phyloP scores from a whole-genome alignment of 2,888 invertebrate genomes.

The Sinelater perroti region DNA sequence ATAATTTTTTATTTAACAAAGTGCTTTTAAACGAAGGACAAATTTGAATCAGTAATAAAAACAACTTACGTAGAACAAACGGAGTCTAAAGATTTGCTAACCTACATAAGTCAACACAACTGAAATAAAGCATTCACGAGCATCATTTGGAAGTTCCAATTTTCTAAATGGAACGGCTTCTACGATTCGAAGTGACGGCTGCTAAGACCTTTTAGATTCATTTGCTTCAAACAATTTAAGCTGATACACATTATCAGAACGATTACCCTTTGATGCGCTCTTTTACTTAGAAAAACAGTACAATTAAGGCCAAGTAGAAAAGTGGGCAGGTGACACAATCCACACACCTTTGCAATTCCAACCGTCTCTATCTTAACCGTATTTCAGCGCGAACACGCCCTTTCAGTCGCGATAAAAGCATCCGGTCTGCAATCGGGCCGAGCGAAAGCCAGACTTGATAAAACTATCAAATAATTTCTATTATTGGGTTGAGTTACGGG shows the following conservation, averaged over 20 bases:
- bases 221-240: slow-evolving; percentile 2
- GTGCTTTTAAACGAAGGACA: too few relatives aligned
- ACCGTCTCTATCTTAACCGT: slow-evolving; percentile 12
- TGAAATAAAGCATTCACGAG: too few relatives aligned
- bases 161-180: slow-evolving; percentile 12
- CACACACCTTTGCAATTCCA: slow-evolving; percentile 16
- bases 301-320: too few relatives aligned
- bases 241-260: background rate
- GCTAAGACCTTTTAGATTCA: background rate
- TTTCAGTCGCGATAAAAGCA: slow-evolving; percentile 34
- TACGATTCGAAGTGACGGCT: background rate
- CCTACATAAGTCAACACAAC: too few relatives aligned
- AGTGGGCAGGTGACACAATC: background rate
- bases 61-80: too few relatives aligned
- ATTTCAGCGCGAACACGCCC: slow-evolving; percentile 24
- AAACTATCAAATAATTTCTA: slow-evolving; percentile 19
- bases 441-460: slow-evolving; percentile 20
- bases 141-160: slow-evolving; percentile 6
- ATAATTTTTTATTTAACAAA: too few relatives aligned
- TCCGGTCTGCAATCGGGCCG: slow-evolving; percentile 27
- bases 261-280: too few relatives aligned
- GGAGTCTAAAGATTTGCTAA: too few relatives aligned
- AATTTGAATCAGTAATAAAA: too few relatives aligned
- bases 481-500: slow-evolving; percentile 16
- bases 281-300: too few relatives aligned